A percentile compares a stretch with the other conserved stretches of the same genome.
These are phyloP conservation scores for chimpanzee (Pan troglodytes) DNA, from an alignment of 2,113 vertebrate species.

Conservation along the genomic window NHGRI_mPanTro3-v2.1_pri NC_072411.2:78521001-78521500, in stretches of 20 bases:
- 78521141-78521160: constrained; percentile 47
- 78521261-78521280: constrained; percentile 50
- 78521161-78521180: constrained; percentile 46
- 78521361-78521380: constrained; percentile 69
- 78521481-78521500: constrained; percentile 16
- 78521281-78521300: constrained; percentile 63
- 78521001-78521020: neutral
- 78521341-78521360: constrained; percentile 60
- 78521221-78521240: constrained; percentile 37
- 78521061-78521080: constrained; percentile 35
- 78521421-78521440: constrained; percentile 27
- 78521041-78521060: neutral
- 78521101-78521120: constrained; percentile 39
- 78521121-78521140: constrained; percentile 44
- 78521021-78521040: constrained; percentile 22
- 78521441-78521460: constrained; percentile 37
- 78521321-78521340: constrained; percentile 44
- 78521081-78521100: constrained; percentile 26
- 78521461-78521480: constrained; percentile 14
- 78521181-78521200: constrained; percentile 48
- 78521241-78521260: constrained; percentile 24
- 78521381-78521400: constrained; percentile 40
- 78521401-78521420: constrained; percentile 44
- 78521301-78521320: constrained; percentile 28
- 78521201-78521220: constrained; percentile 49